Base-by-base conservation (phyloP, 2,888 invertebrate species). In the Trachelus iudaicus region DNA sequence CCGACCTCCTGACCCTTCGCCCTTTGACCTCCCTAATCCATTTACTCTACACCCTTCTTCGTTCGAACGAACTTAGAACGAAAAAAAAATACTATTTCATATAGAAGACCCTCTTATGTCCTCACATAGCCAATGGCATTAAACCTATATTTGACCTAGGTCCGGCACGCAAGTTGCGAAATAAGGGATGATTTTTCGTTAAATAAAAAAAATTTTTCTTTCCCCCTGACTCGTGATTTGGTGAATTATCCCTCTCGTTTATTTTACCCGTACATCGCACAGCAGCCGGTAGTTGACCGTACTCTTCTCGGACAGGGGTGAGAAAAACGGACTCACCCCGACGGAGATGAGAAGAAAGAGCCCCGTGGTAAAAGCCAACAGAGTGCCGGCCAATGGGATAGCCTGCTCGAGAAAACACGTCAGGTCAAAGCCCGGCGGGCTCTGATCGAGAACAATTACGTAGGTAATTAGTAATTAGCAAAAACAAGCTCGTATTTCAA, bases 391-490 rank as follows among this genome's bases (percentile, higher is more conserved):
- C 56, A 56, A 9, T 15, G 23, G 56, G 56, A 56, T 56, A 56
- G 23, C 56, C 56, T 23, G 56, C 23, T 56, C 56, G 23, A 56
- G 56, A 56, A 56, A 56, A 56, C 56, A 56, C 56, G 56, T 56
- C 56, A 23, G 56, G 56, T 56, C 56, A 56, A 56, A 56, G 56
- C 56, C 23, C 56, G 56, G 23, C 23, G 23, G 23, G 56, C 23
- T 56, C 56, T 23, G 33, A 71, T 71, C 34, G 71, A 4, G 71
- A 33, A 74, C 77, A 78, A 75, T 77, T 80, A 75, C 75, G 69
- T 76, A 77, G 82, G 85, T 85, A 86, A 87, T 85, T 84, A 84
- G 80, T 84, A 85, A 88, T 88, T 85, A 87, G 82, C 77, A 80
- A 82, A 83, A 80, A 82, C 83, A 87, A 85, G 83, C 83, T 85